Evolutionary conservation across 2,113 vertebrate genomes (phyloP).

Genomic region (Melozone crissalis): DNA sequence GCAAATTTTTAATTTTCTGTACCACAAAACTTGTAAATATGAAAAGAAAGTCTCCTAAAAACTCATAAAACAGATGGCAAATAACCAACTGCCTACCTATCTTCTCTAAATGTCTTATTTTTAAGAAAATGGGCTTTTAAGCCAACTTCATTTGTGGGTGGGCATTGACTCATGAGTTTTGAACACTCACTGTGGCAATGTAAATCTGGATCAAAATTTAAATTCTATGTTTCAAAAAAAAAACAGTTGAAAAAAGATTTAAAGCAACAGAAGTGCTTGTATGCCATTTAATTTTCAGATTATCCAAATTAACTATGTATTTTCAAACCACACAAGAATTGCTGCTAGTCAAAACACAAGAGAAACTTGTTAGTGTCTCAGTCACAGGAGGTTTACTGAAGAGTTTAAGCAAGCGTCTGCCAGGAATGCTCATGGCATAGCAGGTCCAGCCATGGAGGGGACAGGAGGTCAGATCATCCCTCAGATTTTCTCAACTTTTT

Average conservation of each 20-base stretch:
- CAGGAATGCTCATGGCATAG: neutral
- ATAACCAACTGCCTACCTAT: constrained; percentile 54
- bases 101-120: constrained; percentile 56
- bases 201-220: constrained; percentile 32
- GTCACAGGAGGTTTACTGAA: neutral
- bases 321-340: neutral
- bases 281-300: neutral
- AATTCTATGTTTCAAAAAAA: neutral
- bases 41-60: constrained; percentile 6
- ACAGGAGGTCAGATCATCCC: neutral
- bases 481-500: neutral
- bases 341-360: neutral
- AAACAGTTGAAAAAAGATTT: neutral
- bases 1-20: neutral
- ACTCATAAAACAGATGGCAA: constrained; percentile 55
- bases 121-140: constrained; percentile 58
- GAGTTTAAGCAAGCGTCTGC: neutral
- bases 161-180: constrained; percentile 56
- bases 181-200: constrained; percentile 5
- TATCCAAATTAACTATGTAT: neutral
- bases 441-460: neutral
- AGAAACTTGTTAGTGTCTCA: neutral
- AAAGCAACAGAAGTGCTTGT: neutral
- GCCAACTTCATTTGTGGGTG: constrained; percentile 46
- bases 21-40: neutral